A percentile compares a stretch with the other conserved stretches of the same genome.
Conservation (phyloP, 2,888 invertebrate species). For the Creontiades dilutus region DNA sequence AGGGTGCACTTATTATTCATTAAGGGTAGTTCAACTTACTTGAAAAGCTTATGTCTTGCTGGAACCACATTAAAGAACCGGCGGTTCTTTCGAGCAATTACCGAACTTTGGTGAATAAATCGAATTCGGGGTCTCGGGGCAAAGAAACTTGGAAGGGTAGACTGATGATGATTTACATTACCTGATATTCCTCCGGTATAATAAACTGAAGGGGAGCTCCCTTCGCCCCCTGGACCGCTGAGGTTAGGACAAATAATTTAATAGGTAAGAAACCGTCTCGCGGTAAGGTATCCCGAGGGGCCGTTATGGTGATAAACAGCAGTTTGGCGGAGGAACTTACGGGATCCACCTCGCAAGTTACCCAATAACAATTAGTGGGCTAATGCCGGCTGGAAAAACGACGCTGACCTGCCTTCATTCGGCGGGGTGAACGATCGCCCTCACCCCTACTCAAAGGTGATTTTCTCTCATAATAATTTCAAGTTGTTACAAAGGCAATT, state of each 20-base stretch:
- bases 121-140: neutral
- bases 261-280: neutral
- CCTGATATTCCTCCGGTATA: constrained; percentile 14
- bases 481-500: neutral
- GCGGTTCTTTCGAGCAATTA: constrained; percentile 7
- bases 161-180: constrained; percentile 16
- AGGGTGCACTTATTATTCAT: neutral
- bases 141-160: constrained; percentile 12
- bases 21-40: neutral
- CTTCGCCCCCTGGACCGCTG: neutral
- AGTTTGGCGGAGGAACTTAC: constrained; percentile 21
- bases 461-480: neutral
- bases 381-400: constrained; percentile 47
- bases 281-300: constrained; percentile 19
- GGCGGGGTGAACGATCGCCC: constrained; percentile 18
- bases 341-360: constrained; percentile 23
- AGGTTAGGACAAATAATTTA: constrained; percentile 34
- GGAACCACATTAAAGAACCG: neutral
- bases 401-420: constrained; percentile 28
- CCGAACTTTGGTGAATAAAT: constrained; percentile 5
- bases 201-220: constrained; percentile 1
- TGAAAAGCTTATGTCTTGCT: neutral
- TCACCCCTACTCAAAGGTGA: neutral
- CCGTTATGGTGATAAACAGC: constrained; percentile 46
- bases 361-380: constrained; percentile 54